Evolutionary conservation across 2,888 invertebrate genomes (phyloP).

Genomic region (Ptilodon capucinus): DNA sequence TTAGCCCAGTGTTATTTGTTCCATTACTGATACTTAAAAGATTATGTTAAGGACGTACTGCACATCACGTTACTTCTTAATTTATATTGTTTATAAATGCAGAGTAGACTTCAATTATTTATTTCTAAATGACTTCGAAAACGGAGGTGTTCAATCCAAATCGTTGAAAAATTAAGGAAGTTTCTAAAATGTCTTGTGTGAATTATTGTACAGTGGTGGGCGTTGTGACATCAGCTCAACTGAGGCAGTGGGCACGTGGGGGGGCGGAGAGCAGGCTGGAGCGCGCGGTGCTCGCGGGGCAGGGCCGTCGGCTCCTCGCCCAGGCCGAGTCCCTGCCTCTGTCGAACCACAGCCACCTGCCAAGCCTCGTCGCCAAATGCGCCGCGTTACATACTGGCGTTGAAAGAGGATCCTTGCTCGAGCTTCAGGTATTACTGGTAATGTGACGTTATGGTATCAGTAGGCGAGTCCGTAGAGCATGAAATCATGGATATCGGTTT

Average conservation of each 20-base stretch:
- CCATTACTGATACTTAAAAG: too few species aligned
- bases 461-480: neutral
- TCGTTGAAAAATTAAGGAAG: too few species aligned
- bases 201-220: conserved; percentile 53
- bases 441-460: conserved; percentile 17
- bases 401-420: conserved; percentile 86
- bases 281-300: conserved; percentile 71
- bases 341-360: conserved; percentile 55
- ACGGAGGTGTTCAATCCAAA: too few species aligned
- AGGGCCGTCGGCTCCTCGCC: conserved; percentile 65
- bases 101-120: too few species aligned
- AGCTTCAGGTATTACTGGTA: conserved; percentile 81
- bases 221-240: conserved; percentile 55
- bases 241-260: conserved; percentile 68
- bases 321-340: conserved; percentile 59
- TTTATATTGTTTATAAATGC: too few species aligned
- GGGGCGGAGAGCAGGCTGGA: conserved; percentile 69
- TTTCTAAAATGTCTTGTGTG: neutral
- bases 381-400: conserved; percentile 90
- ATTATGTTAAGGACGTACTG: too few species aligned
- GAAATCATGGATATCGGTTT: neutral
- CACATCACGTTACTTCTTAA: too few species aligned
- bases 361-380: conserved; percentile 88
- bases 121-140: too few species aligned
- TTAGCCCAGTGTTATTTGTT: too few species aligned